Conservation (phyloP, 2,113 vertebrate genomes). For the Cairina moschata region DNA sequence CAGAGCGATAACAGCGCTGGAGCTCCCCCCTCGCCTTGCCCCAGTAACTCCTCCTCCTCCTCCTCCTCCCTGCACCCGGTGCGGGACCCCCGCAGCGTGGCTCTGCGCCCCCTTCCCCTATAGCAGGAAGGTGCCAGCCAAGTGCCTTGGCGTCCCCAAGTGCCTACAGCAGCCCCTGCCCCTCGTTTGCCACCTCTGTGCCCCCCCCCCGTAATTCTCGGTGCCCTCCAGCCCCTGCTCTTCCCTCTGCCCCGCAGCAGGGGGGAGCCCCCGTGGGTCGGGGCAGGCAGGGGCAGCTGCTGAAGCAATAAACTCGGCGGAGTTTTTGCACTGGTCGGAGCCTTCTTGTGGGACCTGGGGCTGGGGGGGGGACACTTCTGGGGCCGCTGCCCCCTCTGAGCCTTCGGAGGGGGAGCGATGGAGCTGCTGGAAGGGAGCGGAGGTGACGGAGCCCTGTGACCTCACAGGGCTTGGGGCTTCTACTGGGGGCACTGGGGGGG, state of each 20-base stretch:
- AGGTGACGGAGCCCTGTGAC: not conserved
- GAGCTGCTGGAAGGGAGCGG: no score
- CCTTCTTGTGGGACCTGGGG: not conserved
- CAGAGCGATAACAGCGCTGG: no score
- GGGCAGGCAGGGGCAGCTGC: fast-evolving
- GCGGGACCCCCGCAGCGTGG: not conserved
- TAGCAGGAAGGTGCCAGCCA: not conserved
- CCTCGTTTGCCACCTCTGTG: not conserved
- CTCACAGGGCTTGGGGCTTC: not conserved
- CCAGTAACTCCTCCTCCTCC: fast-evolving
- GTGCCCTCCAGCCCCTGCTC: not conserved
- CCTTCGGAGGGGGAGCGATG: not conserved
- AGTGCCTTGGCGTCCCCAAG: not conserved
- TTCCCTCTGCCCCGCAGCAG: no score
- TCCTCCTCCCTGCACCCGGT: not conserved
- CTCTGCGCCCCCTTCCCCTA: not conserved
- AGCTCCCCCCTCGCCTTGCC: not conserved
- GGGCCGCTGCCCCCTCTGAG: no score
- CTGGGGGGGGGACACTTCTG: no score
- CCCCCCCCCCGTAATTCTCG: fast-evolving
- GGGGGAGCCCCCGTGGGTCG: not conserved
- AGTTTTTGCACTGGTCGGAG: constrained; percentile 11
- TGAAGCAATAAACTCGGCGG: constrained; percentile 27
- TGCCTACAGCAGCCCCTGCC: not conserved
- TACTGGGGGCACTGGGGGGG: fast-evolving